Conservation (phyloP, 2,797 vertebrate genomes). For the Nannoperca australis region DNA sequence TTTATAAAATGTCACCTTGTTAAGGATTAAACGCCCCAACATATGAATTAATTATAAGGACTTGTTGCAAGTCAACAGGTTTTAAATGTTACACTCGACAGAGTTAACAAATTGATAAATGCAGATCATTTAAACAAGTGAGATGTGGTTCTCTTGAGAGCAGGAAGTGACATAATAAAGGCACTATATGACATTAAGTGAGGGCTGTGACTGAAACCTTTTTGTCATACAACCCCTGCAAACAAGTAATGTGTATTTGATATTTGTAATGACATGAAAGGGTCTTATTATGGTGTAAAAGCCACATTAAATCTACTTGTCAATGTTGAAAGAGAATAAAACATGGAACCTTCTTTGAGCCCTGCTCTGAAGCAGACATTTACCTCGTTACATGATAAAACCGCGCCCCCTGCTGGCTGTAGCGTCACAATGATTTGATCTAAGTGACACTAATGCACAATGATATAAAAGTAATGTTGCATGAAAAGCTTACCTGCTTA, state of each 20-base stretch:
- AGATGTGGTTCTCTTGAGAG: neutral
- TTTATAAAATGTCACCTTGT: too few relatives aligned
- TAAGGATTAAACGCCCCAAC: too few relatives aligned
- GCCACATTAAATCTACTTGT: neutral
- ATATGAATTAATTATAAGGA: too few relatives aligned
- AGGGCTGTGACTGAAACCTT: too few relatives aligned
- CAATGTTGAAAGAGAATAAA: neutral
- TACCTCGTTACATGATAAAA: neutral
- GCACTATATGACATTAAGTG: neutral
- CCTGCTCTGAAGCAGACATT: rapidly evolving
- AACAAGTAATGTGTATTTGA: neutral
- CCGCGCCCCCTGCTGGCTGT: conserved; percentile 56
- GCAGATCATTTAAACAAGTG: neutral
- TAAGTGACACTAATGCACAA: neutral
- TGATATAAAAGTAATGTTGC: neutral
- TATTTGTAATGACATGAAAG: neutral
- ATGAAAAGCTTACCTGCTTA: conserved; percentile 57
- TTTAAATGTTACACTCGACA: neutral
- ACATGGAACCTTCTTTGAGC: neutral
- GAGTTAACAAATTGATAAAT: neutral
- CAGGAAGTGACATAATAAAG: neutral
- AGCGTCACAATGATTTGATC: neutral
- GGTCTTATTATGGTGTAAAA: neutral
- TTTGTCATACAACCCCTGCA: neutral
- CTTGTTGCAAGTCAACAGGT: neutral